Evolutionary conservation across 2,797 vertebrate species (phyloP).

Genomic region (Melanotaenia pygmaea): DNA sequence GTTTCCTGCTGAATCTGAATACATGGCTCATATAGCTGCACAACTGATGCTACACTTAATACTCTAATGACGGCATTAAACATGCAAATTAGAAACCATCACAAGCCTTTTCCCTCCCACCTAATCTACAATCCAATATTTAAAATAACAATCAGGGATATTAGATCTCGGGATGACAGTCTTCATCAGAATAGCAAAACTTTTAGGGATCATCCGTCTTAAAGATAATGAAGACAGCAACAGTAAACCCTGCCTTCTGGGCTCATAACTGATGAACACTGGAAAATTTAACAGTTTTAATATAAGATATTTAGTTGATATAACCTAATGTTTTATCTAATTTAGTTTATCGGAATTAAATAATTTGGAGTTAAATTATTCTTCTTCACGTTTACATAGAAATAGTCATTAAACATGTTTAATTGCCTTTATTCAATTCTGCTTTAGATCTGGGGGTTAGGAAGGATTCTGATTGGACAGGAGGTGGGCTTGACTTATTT

Average conservation of each 20-base stretch:
- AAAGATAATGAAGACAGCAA: constrained; percentile 7
- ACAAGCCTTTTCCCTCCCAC: constrained; percentile 46
- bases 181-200: constrained; percentile 24
- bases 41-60: constrained; percentile 70
- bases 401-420: no score
- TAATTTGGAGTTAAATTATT: no score
- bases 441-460: no score
- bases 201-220: constrained; percentile 12
- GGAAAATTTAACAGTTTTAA: no score
- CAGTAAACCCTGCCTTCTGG: background rate
- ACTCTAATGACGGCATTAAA: constrained; percentile 76
- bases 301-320: no score
- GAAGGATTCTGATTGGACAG: no score
- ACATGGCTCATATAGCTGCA: constrained; percentile 33
- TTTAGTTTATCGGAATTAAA: no score
- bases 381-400: no score
- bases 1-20: constrained; percentile 49
- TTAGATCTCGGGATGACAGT: constrained; percentile 31
- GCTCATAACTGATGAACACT: no score
- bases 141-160: constrained; percentile 32
- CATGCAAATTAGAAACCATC: constrained; percentile 70
- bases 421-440: no score
- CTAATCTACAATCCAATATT: constrained; percentile 44
- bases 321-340: no score
- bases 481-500: no score